Evolutionary conservation across 2,113 vertebrate genomes (phyloP).

Genomic region (Axis porcinus): DNA sequence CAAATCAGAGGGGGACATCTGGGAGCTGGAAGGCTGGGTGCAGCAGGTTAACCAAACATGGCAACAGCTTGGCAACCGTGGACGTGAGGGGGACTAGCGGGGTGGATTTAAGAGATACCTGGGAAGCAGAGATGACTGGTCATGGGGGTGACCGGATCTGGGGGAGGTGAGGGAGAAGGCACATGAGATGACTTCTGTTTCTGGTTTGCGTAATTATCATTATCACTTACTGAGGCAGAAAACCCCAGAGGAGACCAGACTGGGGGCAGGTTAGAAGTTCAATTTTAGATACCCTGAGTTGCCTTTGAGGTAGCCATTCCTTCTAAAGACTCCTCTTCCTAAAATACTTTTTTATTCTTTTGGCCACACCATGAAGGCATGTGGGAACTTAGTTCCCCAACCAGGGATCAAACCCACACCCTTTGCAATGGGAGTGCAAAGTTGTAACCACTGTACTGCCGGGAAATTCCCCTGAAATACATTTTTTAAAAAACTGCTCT

Average conservation of each 20-base stretch:
- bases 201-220: not conserved
- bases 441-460: not conserved
- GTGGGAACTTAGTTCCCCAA: not conserved
- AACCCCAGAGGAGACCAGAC: not conserved
- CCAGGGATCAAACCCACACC: not conserved
- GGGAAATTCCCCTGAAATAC: not conserved
- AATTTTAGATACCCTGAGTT: no score
- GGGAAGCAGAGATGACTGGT: not conserved
- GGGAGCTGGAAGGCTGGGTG: not conserved
- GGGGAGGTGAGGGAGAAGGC: not conserved
- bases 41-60: fast-evolving
- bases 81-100: fast-evolving
- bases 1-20: not conserved
- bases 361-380: not conserved
- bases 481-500: not conserved
- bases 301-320: not conserved
- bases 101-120: not conserved
- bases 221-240: not conserved
- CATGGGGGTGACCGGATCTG: not conserved
- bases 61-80: not conserved
- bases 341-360: not conserved
- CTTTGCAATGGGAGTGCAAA: not conserved
- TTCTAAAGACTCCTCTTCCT: not conserved
- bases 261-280: not conserved
- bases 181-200: not conserved